Evolutionary conservation across 1,140 invertebrate species (phyloP).

Genomic region (Atta cephalotes): DNA sequence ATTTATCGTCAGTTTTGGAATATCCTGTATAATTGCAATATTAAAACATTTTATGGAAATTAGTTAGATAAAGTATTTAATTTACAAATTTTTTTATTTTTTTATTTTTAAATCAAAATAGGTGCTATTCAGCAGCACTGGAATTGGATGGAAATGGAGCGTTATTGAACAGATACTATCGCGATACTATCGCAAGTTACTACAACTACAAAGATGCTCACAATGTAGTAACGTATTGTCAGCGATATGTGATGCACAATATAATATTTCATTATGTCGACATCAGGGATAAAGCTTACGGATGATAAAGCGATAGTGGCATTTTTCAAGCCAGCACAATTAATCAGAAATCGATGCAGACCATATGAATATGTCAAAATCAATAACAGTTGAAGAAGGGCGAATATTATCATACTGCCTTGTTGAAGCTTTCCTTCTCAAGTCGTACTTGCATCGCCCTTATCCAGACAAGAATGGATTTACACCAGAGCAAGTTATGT

Average conservation of each 20-base stretch:
- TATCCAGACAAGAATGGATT: not conserved
- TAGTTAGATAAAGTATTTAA: too few relatives aligned
- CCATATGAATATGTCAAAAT: not conserved
- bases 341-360: not conserved
- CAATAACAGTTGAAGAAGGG: not conserved
- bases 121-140: too few relatives aligned
- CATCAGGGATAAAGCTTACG: not conserved
- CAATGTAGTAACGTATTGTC: too few relatives aligned
- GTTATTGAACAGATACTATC: too few relatives aligned
- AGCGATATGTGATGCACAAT: not conserved
- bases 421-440: not conserved
- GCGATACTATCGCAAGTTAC: too few relatives aligned
- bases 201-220: too few relatives aligned
- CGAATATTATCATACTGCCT: not conserved
- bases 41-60: too few relatives aligned
- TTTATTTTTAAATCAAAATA: too few relatives aligned
- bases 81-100: too few relatives aligned
- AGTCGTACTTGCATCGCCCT: not conserved
- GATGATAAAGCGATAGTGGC: not conserved
- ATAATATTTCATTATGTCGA: not conserved
- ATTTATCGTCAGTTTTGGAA: too few relatives aligned
- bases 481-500: not conserved
- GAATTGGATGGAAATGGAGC: too few relatives aligned
- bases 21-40: too few relatives aligned
- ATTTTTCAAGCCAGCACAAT: not conserved